Conservation (phyloP, 2,888 invertebrate species). For the Nowickia ferox region DNA sequence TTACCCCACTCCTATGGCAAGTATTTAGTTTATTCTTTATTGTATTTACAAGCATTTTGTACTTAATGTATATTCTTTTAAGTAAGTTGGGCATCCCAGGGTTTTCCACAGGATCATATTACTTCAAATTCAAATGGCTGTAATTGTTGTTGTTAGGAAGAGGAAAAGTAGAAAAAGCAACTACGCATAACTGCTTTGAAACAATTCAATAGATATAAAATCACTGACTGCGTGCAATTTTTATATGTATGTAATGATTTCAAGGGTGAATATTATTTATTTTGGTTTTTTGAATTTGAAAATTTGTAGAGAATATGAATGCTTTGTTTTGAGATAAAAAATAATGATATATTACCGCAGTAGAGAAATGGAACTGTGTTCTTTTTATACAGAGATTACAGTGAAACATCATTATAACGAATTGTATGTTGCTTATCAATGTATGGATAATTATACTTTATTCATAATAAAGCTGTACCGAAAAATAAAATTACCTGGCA, state of each 20-base stretch:
- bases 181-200: conserved; percentile 26
- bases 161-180: not conserved
- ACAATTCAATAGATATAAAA: conserved; percentile 20
- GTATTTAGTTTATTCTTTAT: conserved; percentile 48
- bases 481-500: no score
- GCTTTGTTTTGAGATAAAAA: not conserved
- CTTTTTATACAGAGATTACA: not conserved
- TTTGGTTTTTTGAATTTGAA: not conserved
- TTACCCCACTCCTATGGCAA: conserved; percentile 37
- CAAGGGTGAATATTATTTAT: conserved; percentile 40
- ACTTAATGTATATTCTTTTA: not conserved
- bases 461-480: no score
- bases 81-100: conserved; percentile 44
- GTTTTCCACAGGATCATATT: conserved; percentile 63
- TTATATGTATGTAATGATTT: conserved; percentile 7
- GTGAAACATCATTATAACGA: not conserved
- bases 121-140: conserved; percentile 36
- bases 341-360: no score
- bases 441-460: no score
- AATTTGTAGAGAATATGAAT: not conserved
- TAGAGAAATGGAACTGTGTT: not conserved
- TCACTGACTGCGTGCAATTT: conserved; percentile 24
- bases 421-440: not conserved
- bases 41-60: conserved; percentile 35
- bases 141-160: conserved; percentile 37